Percentiles rank a stretch among this genome's conserved stretches.
Conservation (phyloP, 1,140 invertebrate genomes). For the Drosophila ohnishii region DNA sequence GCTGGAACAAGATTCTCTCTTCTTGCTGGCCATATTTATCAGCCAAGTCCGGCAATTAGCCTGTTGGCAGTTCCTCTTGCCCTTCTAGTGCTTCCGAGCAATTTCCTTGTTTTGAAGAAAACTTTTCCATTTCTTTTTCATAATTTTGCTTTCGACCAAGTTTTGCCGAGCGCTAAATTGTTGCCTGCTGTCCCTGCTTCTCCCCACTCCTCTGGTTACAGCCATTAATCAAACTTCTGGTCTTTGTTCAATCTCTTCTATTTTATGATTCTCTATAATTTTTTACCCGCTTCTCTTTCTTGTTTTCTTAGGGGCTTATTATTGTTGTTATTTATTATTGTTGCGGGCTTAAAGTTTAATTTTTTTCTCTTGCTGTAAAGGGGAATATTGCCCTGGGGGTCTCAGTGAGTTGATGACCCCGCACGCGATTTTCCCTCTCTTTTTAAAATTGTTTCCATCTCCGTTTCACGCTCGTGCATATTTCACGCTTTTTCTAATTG, state of each 20-base stretch:
- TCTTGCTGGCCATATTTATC: constrained; percentile 24
- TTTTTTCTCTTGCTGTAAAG: constrained; percentile 16
- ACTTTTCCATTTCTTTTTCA: constrained; percentile 44
- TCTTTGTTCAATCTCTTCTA: constrained; percentile 69
- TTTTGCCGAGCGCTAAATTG: constrained; percentile 33
- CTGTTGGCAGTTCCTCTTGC: constrained; percentile 30
- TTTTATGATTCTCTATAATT: constrained; percentile 21
- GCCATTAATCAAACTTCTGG: constrained; percentile 74
- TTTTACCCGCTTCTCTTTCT: constrained; percentile 34
- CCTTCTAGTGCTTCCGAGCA: constrained; percentile 18
- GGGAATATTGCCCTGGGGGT: constrained; percentile 23
- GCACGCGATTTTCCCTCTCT: constrained; percentile 55
- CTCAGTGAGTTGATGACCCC: constrained; percentile 68
- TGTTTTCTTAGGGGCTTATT: constrained; percentile 46
- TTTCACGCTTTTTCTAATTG: constrained; percentile 67
- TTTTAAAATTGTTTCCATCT: constrained; percentile 1
- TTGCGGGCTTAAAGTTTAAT: constrained; percentile 57
- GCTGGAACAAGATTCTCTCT: not conserved
- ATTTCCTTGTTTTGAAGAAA: constrained; percentile 40
- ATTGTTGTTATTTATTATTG: constrained; percentile 73
- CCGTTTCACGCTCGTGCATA: constrained; percentile 46
- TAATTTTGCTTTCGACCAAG: constrained; percentile 37
- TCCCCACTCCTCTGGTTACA: constrained; percentile 5
- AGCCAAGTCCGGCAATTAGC: constrained; percentile 37
- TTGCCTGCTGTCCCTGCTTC: not conserved